phyloP scores from a whole-genome alignment of 2,888 invertebrate genomes.

The Caenorhabditis auriculariae region DNA sequence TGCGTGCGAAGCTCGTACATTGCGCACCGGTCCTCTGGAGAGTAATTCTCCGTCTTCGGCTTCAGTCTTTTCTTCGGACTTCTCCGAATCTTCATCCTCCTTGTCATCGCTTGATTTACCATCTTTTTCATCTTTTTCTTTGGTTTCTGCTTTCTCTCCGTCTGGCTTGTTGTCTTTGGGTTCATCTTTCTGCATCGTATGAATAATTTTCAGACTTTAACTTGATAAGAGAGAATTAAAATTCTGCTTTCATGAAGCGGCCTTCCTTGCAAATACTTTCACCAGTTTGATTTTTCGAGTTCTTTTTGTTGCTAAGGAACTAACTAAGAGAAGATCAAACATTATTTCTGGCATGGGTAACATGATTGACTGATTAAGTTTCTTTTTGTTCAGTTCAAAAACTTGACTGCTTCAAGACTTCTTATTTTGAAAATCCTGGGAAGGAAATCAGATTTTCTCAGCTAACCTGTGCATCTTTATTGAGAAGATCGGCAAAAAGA shows the following conservation, averaged over 20 bases:
- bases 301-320: neutral
- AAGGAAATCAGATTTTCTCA: too few species aligned
- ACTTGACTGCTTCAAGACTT: too few species aligned
- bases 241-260: neutral
- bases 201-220: neutral
- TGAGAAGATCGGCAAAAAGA: conserved; percentile 53
- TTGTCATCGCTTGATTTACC: conserved; percentile 10
- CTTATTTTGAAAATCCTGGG: too few species aligned
- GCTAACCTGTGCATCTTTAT: conserved; percentile 11
- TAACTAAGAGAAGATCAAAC: too few species aligned
- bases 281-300: neutral
- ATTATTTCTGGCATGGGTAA: too few species aligned
- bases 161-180: conserved; percentile 7
- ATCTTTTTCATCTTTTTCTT: conserved; percentile 17
- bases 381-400: too few species aligned
- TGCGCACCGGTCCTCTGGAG: conserved; percentile 58
- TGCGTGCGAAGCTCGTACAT: conserved; percentile 17
- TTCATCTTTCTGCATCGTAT: neutral
- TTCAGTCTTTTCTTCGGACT: conserved; percentile 5
- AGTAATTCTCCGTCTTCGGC: conserved; percentile 46
- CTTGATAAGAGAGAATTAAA: neutral
- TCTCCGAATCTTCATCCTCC: conserved; percentile 18
- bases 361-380: too few species aligned
- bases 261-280: neutral
- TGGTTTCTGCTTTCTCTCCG: conserved; percentile 3